A percentile compares a stretch with the other conserved stretches of the same genome.
Evolutionary conservation across 2,113 vertebrate species (phyloP).

Genomic region (Archilochus colubris): DNA sequence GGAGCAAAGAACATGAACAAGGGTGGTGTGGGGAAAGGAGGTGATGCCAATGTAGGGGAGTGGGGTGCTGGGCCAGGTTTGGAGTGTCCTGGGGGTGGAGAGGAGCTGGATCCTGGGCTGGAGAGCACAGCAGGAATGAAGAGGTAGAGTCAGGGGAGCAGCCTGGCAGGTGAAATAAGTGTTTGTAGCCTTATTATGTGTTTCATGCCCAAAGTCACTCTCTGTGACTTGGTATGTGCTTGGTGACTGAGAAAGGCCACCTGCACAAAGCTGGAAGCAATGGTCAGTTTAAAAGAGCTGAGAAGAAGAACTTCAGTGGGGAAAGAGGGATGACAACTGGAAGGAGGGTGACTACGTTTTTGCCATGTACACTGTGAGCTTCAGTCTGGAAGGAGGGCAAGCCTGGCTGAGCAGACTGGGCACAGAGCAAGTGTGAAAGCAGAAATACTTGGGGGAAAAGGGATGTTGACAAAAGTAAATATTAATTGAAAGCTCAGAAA

Average conservation of each 20-base stretch:
- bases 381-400: neutral
- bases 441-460: neutral
- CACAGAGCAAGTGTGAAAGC: neutral
- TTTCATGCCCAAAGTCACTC: neutral
- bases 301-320: neutral
- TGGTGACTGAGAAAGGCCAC: neutral
- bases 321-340: neutral
- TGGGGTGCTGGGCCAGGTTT: neutral
- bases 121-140: neutral
- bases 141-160: neutral
- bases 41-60: neutral
- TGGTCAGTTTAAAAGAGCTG: neutral
- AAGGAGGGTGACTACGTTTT: neutral
- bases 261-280: neutral
- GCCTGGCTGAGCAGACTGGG: neutral
- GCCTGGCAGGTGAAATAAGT: neutral
- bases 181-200: neutral
- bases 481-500: neutral
- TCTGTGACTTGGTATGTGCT: fast-evolving
- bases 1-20: neutral
- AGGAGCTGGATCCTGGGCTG: neutral
- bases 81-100: neutral
- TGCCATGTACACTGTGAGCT: neutral
- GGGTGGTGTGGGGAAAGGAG: neutral
- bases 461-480: neutral